Conservation (phyloP, 2,113 vertebrate species). For the Chloroceryle aenea region DNA sequence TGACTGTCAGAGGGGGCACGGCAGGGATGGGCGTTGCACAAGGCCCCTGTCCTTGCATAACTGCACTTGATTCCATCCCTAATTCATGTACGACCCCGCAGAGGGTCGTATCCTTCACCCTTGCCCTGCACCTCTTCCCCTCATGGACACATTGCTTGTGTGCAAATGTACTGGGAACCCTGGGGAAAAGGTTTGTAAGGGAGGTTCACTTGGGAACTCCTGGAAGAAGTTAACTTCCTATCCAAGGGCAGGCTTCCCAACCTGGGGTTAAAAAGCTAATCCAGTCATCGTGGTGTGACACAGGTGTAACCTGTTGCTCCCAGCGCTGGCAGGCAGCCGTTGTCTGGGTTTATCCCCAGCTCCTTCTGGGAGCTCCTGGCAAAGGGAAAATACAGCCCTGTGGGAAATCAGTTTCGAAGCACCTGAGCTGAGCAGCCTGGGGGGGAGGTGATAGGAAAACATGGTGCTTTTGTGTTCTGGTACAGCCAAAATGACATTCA, state of each 20-base stretch:
- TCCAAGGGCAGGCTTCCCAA: neutral
- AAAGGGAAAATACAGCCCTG: neutral
- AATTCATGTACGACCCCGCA: neutral
- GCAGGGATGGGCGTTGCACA: neutral
- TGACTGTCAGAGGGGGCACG: neutral
- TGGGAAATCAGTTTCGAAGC: neutral
- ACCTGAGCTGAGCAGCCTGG: neutral
- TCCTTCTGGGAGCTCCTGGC: neutral
- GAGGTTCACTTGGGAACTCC: neutral
- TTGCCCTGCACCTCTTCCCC: neutral
- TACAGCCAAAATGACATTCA: neutral
- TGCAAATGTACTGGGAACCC: neutral
- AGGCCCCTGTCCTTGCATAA: neutral
- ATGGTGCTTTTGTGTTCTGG: neutral
- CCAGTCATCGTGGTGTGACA: neutral
- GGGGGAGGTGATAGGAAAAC: neutral
- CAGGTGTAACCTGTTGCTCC: neutral
- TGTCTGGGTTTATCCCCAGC: neutral
- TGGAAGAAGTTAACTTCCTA: neutral
- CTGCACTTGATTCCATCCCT: neutral
- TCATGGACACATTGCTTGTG: rapidly evolving
- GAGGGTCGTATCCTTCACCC: no score
- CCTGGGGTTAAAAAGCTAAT: neutral
- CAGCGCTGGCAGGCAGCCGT: neutral
- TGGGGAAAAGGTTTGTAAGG: neutral